phyloP scores from a whole-genome alignment of 2,888 invertebrate genomes.

The Ormyrus rosae region DNA sequence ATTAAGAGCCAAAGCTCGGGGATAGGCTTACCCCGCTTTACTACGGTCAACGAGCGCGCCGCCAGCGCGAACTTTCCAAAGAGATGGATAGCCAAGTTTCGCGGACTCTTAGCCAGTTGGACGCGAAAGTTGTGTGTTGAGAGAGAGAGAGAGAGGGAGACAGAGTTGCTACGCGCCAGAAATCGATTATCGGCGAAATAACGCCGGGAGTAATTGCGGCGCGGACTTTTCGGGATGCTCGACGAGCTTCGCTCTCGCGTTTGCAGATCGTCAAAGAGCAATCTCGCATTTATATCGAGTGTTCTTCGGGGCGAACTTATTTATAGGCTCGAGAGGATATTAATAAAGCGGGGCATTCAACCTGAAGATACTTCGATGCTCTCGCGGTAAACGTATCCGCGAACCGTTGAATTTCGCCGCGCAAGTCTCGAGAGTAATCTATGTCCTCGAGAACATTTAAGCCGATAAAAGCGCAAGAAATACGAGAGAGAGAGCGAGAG shows the following conservation, averaged over 20 bases:
- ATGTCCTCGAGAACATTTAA: constrained; percentile 33
- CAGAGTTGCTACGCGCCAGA: neutral
- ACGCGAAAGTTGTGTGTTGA: constrained; percentile 9
- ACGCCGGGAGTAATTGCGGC: no score
- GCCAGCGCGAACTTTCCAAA: constrained; percentile 1
- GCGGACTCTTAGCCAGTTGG: constrained; percentile 14
- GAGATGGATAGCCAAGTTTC: constrained; percentile 37
- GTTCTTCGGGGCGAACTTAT: no score
- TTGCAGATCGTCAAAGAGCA: no score
- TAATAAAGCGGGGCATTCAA: no score
- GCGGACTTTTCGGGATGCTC: no score
- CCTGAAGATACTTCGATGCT: no score
- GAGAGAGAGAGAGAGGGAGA: no score
- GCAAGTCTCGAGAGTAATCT: constrained; percentile 26
- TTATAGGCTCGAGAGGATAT: no score
- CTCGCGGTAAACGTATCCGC: neutral
- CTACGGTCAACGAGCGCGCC: constrained; percentile 37
- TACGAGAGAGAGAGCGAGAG: neutral
- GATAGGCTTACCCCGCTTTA: constrained; percentile 44
- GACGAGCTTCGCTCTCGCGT: no score
- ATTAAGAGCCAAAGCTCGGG: constrained; percentile 58
- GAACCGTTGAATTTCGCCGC: constrained; percentile 8
- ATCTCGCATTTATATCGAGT: no score
- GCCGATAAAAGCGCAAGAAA: constrained; percentile 43
- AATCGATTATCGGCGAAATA: constrained; percentile 29